A percentile compares a stretch with the other conserved stretches of the same genome.
Evolutionary conservation across 2,888 invertebrate species (phyloP).

Genomic region (Hydropsyche betteni): DNA sequence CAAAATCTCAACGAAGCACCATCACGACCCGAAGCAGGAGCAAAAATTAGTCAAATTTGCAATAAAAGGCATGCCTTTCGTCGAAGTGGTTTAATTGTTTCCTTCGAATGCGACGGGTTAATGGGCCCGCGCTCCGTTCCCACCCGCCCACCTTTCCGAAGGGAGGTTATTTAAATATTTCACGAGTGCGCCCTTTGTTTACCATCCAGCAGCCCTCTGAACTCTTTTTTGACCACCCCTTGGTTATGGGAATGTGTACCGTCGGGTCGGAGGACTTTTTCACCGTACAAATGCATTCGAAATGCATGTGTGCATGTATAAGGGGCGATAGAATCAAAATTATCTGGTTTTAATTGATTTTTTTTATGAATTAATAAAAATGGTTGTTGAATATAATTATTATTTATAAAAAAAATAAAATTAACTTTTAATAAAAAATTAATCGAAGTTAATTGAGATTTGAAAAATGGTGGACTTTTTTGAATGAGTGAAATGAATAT

Average conservation of each 20-base stretch:
- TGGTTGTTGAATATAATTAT: too few species aligned
- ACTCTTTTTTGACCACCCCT: background rate
- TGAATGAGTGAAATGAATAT: too few species aligned
- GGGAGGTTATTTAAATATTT: conserved; percentile 46
- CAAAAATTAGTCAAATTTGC: conserved; percentile 34
- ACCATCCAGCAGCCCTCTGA: conserved; percentile 18
- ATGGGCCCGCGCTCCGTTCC: background rate
- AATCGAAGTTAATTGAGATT: too few species aligned
- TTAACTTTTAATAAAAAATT: too few species aligned
- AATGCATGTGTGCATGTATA: background rate
- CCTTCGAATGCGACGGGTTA: background rate
- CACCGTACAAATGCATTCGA: background rate
- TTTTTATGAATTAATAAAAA: too few species aligned
- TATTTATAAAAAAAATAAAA: too few species aligned
- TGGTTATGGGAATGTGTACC: background rate
- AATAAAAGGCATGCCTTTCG: conserved; percentile 24
- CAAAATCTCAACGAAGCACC: too few species aligned
- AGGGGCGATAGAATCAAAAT: too few species aligned
- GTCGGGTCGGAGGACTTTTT: background rate
- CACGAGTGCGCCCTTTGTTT: conserved; percentile 42
- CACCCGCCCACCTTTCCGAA: background rate
- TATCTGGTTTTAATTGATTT: too few species aligned
- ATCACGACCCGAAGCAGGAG: background rate
- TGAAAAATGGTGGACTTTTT: too few species aligned
- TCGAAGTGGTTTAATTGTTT: conserved; percentile 34